Evolutionary conservation across 1,140 invertebrate species (phyloP), one percentile per base, ranked within the genome.

Genomic region (Calycopis cecrops): DNA sequence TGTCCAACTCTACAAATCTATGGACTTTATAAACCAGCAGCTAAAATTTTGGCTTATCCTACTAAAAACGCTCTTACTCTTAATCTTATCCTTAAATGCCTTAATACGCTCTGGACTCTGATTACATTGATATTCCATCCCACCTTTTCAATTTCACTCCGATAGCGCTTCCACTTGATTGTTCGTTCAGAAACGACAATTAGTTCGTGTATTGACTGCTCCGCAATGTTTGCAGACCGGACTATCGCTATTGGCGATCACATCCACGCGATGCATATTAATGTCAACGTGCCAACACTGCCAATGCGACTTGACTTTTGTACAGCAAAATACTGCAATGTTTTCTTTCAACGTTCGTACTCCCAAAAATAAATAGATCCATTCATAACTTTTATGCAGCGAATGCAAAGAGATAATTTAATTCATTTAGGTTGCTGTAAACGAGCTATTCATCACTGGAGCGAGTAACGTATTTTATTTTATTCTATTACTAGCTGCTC

Each of bases 251-350:
- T 37, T 37, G 34, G 18, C 51, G 38, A 52, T 52, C 11, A n/a
- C 40, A 42, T 49, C 21, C 48, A 49, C 48, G 28, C 51, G 51
- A 42, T 42, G 51, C 51, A 52, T 52, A 52, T 52, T 52, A 52
- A 52, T 52, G 37, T 37, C 11, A 33, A 42, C 37, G 16, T 21
- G 18, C n/a, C 37, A 34, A 21, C 51, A 33, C 28, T 50, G 28
- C 48, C 48, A 50, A 50, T 50, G 28, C 48, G 7, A 33, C 35
- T 42, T 12, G 28, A 42, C 51, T 53, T 44, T 53, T 10, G 51
- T 42, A 53, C 42, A 53, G 28, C 35, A 12, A 50, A 50, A 14
- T 28, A 33, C 48, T 14, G 14, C 28, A 14, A 14, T 34, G 28
- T 34, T 50, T 50, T 50, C 48, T 14, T 28, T 50, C 35, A 50